Percentiles rank a stretch among this genome's conserved stretches.
phyloP scores from a whole-genome alignment of 2,888 invertebrate genomes.

The Drosophila leonis region DNA sequence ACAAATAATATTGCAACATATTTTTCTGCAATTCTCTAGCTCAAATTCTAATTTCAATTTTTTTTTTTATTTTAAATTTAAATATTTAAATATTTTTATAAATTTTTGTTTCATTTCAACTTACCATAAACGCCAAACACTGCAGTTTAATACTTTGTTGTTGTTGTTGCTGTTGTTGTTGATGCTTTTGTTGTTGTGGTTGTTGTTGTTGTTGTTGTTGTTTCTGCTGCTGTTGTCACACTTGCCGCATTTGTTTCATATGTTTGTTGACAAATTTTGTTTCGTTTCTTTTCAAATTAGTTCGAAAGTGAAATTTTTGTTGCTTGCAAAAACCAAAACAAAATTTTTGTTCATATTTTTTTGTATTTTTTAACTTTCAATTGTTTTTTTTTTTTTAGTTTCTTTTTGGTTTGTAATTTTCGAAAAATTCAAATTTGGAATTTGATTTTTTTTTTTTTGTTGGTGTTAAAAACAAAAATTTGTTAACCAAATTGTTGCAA shows the following conservation, averaged over 20 bases:
- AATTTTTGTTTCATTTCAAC: constrained; percentile 12
- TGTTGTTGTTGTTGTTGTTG: constrained; percentile 13
- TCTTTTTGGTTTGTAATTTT: constrained; percentile 7
- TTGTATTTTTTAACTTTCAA: not conserved
- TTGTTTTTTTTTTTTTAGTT: constrained; percentile 18
- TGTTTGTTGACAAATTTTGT: constrained; percentile 2
- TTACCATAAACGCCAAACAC: constrained; percentile 79
- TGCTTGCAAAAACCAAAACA: constrained; percentile 49
- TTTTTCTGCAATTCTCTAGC: not conserved
- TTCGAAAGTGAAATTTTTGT: constrained; percentile 52
- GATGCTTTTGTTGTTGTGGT: constrained; percentile 15
- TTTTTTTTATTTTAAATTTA: not conserved
- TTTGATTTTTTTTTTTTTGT: not conserved
- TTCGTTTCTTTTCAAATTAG: constrained; percentile 35
- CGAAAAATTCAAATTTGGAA: constrained; percentile 25
- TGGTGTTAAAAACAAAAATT: constrained; percentile 36
- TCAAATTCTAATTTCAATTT: not conserved
- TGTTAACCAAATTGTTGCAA: constrained; percentile 26
- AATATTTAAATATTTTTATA: not conserved
- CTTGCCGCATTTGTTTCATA: constrained; percentile 44
- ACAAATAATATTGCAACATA: not conserved
- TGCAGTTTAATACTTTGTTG: constrained; percentile 75
- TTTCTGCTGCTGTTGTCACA: constrained; percentile 19
- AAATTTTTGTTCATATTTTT: constrained; percentile 44
- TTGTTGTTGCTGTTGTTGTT: constrained; percentile 22